A percentile compares a stretch with the other conserved stretches of the same genome.
Conservation (phyloP, 2,797 vertebrate species). For the Scolopax bukidnonensis region DNA sequence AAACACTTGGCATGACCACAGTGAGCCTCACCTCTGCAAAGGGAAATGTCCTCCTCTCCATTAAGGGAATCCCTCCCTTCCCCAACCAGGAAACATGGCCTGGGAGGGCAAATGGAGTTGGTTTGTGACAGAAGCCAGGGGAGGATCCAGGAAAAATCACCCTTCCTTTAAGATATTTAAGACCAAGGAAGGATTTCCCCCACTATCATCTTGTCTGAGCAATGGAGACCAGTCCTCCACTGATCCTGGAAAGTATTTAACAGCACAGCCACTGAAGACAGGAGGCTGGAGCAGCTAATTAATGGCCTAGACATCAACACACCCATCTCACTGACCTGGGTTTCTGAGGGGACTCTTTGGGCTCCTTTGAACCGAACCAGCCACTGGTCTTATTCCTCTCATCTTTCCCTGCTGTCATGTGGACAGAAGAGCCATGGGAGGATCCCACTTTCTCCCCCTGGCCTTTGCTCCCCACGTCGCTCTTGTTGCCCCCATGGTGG, state of each 20-base stretch:
- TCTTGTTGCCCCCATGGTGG: slow-evolving; percentile 78
- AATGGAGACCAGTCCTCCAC: accelerated
- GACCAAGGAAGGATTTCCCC: background rate
- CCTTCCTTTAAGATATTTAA: background rate
- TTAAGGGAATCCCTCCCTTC: background rate
- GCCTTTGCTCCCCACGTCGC: slow-evolving; percentile 76
- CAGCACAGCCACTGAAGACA: accelerated
- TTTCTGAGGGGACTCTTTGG: slow-evolving; percentile 81
- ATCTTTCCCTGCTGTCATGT: slow-evolving; percentile 57
- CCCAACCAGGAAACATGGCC: background rate
- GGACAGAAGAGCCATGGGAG: slow-evolving; percentile 23
- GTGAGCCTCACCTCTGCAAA: background rate
- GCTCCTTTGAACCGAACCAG: slow-evolving; percentile 91
- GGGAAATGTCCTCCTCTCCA: background rate
- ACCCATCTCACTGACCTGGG: slow-evolving; percentile 85
- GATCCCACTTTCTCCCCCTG: slow-evolving; percentile 60
- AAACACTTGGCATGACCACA: background rate
- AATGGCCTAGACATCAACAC: no score
- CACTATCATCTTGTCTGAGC: background rate
- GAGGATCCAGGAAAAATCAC: background rate
- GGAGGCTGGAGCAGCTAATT: background rate
- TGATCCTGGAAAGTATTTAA: background rate
- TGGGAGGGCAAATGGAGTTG: accelerated
- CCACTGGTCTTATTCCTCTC: slow-evolving; percentile 80
- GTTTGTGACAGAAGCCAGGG: background rate